A percentile compares a stretch with the other conserved stretches of the same genome.
These are phyloP conservation scores for Lathronympha strigana DNA, from an alignment of 2,888 invertebrate species.

Conservation along the genomic window DNA sequence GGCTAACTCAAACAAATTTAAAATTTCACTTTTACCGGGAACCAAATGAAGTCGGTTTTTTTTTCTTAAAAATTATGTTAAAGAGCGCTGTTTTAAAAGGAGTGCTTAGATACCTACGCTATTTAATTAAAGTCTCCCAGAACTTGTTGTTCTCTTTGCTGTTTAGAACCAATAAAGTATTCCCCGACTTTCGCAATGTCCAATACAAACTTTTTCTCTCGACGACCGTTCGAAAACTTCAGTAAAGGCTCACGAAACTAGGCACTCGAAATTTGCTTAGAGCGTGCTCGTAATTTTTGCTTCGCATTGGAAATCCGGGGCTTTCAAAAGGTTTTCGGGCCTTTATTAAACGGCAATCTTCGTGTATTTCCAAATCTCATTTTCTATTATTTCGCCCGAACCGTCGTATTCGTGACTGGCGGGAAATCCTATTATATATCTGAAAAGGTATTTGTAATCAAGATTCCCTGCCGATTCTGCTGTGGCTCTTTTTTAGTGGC, in stretches of 20 bases:
- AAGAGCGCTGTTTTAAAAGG: conserved; percentile 10
- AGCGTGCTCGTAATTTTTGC: conserved; percentile 31
- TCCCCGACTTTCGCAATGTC: conserved; percentile 32
- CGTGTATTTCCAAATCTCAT: conserved; percentile 40
- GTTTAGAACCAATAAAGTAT: conserved; percentile 43
- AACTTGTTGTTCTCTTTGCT: conserved; percentile 33
- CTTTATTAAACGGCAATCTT: conserved; percentile 34
- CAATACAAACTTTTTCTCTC: conserved; percentile 32
- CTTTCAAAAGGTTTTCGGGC: conserved; percentile 29
- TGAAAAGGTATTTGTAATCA: conserved; percentile 39
- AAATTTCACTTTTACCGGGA: too few species aligned
- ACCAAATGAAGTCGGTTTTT: too few species aligned
- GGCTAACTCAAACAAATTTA: too few species aligned
- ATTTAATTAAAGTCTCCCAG: conserved; percentile 38
- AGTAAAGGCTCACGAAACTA: conserved; percentile 32
- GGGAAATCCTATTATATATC: conserved; percentile 37
- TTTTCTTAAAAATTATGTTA: too few species aligned
- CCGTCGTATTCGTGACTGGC: conserved; percentile 23
- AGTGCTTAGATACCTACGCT: conserved; percentile 11
- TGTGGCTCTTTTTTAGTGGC: conserved; percentile 19
- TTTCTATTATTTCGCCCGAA: conserved; percentile 37
- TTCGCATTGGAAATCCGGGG: conserved; percentile 24
- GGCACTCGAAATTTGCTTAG: conserved; percentile 26
- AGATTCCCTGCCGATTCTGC: conserved; percentile 26
- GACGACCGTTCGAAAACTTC: conserved; percentile 33